These are phyloP conservation scores for Corythoichthys haematopterus DNA, from an alignment of 2,113 vertebrate species.

Conservation along the genomic window DNA sequence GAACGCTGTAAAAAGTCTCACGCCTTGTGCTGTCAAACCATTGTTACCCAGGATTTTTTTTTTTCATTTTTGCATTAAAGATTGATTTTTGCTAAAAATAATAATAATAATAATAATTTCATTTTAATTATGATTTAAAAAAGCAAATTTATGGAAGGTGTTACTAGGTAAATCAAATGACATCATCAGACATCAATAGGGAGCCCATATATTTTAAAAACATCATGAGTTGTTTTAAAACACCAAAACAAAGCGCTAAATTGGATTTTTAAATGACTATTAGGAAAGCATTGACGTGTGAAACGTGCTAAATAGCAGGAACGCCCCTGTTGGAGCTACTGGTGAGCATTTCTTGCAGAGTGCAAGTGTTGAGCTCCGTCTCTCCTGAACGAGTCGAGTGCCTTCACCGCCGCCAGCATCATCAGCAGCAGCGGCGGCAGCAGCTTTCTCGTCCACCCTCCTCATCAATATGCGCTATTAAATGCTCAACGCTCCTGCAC, in stretches of 20 bases:
- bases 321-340: constrained; percentile 9
- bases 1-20: constrained; percentile 56
- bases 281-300: not conserved
- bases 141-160: not conserved
- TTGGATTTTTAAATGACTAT: not conserved
- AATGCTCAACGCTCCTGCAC: constrained; percentile 32
- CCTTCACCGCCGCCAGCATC: constrained; percentile 43
- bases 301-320: not conserved
- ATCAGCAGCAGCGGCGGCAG: constrained; percentile 35
- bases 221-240: not conserved
- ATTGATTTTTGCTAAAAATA: too few species aligned
- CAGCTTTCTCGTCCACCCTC: constrained; percentile 18
- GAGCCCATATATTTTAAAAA: not conserved
- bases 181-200: not conserved
- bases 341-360: constrained; percentile 52
- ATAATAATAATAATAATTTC: too few species aligned
- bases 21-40: not conserved
- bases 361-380: constrained; percentile 32
- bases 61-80: too few species aligned
- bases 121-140: not conserved
- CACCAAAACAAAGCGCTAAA: too few species aligned
- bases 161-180: not conserved
- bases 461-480: constrained; percentile 61
- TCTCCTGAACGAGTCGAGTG: constrained; percentile 47
- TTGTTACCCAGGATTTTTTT: not conserved